Percentiles rank a stretch among this genome's conserved stretches.
Conservation (phyloP, 2,888 invertebrate genomes). For the Subacronicta megacephala region DNA sequence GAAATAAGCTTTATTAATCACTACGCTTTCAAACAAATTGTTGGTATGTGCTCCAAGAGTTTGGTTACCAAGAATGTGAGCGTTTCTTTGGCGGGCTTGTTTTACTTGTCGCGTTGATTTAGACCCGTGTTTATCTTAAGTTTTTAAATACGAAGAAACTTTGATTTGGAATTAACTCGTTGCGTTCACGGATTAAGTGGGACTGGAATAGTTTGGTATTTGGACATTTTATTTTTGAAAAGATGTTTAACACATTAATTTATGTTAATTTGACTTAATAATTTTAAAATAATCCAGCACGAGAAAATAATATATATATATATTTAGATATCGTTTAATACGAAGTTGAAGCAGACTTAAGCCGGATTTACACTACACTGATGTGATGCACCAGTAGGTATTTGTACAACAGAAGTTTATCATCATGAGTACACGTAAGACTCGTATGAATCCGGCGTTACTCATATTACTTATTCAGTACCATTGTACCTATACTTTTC, state of each 20-base stretch:
- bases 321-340: too few relatives aligned
- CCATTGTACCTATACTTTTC: too few relatives aligned
- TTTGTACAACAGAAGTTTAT: too few relatives aligned
- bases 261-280: too few relatives aligned
- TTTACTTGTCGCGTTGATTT: slow-evolving; percentile 56
- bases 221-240: slow-evolving; percentile 5
- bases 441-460: too few relatives aligned
- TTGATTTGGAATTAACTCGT: slow-evolving; percentile 52
- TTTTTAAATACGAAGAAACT: slow-evolving; percentile 51
- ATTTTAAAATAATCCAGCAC: neutral
- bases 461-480: too few relatives aligned
- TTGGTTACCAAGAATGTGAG: slow-evolving; percentile 61
- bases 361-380: too few relatives aligned
- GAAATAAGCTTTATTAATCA: slow-evolving; percentile 83
- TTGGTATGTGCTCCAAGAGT: slow-evolving; percentile 71
- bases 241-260: neutral
- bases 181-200: slow-evolving; percentile 17
- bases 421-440: too few relatives aligned
- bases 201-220: slow-evolving; percentile 16
- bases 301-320: too few relatives aligned
- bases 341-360: too few relatives aligned
- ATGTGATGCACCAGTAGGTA: too few relatives aligned
- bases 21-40: slow-evolving; percentile 80
- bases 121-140: slow-evolving; percentile 54
- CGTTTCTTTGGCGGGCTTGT: slow-evolving; percentile 43